Conservation (phyloP, 2,113 vertebrate genomes). For the Casuarius casuarius region DNA sequence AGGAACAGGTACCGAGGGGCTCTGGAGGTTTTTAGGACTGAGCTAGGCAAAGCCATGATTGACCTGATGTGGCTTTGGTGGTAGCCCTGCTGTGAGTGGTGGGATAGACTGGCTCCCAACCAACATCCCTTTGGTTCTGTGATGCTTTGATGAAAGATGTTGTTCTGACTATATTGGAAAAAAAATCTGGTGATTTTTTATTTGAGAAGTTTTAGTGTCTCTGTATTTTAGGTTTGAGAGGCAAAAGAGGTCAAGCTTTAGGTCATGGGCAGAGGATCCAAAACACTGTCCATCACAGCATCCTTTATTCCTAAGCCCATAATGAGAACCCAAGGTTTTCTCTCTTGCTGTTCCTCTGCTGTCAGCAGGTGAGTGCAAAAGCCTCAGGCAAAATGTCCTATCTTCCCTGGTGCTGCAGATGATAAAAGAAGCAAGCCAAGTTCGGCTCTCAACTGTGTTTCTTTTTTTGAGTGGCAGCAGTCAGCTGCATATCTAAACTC, state of each 20-base stretch:
- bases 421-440: neutral
- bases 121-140: neutral
- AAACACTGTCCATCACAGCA: neutral
- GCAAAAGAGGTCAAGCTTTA: neutral
- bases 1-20: neutral
- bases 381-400: neutral
- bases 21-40: neutral
- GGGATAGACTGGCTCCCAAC: neutral
- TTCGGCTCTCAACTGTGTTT: neutral
- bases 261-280: neutral
- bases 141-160: fast-evolving
- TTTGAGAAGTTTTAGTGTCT: neutral
- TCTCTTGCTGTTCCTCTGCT: neutral
- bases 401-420: neutral
- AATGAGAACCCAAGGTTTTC: neutral
- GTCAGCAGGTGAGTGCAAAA: neutral
- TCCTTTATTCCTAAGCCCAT: neutral
- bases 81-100: neutral
- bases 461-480: neutral
- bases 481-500: constrained; percentile 5
- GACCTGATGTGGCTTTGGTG: neutral
- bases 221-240: neutral
- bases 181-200: fast-evolving
- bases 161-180: neutral
- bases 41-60: neutral